A percentile compares a stretch with the other conserved stretches of the same genome.
Evolutionary conservation across 2,113 vertebrate species (phyloP).

Genomic region (Caranx melampygus): DNA sequence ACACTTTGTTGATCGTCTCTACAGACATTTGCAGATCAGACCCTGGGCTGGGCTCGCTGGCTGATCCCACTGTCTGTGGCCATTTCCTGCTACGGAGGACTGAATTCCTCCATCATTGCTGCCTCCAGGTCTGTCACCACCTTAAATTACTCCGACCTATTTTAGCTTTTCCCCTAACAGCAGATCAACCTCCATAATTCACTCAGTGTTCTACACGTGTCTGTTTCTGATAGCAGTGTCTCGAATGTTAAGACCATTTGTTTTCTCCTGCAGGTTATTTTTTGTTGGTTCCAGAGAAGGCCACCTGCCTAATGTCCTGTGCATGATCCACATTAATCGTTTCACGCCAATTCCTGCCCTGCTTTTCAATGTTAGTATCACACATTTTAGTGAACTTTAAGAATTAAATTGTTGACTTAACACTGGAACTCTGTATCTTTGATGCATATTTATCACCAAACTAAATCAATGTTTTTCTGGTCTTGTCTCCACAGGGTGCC

Average conservation of each 20-base stretch:
- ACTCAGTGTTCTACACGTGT: neutral
- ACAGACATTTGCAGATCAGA: constrained; percentile 86
- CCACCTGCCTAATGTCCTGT: constrained; percentile 84
- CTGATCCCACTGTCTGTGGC: constrained; percentile 87
- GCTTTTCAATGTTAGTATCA: constrained; percentile 84
- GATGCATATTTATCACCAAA: neutral
- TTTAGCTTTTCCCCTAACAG: neutral
- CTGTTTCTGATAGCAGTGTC: neutral
- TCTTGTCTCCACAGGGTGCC: constrained; percentile 75
- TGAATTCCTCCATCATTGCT: constrained; percentile 88
- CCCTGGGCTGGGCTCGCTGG: constrained; percentile 85
- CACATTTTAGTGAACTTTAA: neutral
- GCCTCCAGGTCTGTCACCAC: constrained; percentile 82
- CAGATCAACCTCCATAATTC: neutral
- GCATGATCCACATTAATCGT: constrained; percentile 85
- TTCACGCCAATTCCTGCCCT: constrained; percentile 87
- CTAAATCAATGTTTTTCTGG: neutral
- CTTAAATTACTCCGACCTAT: neutral
- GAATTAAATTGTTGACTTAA: too few species aligned
- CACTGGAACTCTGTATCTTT: neutral
- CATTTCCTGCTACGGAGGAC: constrained; percentile 88
- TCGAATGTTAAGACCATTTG: neutral
- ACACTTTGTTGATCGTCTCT: constrained; percentile 18
- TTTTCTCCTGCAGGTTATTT: constrained; percentile 79
- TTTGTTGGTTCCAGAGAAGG: constrained; percentile 88